Base-by-base conservation (phyloP, 2,113 vertebrate genomes). In the Neotoma lepida region DNA sequence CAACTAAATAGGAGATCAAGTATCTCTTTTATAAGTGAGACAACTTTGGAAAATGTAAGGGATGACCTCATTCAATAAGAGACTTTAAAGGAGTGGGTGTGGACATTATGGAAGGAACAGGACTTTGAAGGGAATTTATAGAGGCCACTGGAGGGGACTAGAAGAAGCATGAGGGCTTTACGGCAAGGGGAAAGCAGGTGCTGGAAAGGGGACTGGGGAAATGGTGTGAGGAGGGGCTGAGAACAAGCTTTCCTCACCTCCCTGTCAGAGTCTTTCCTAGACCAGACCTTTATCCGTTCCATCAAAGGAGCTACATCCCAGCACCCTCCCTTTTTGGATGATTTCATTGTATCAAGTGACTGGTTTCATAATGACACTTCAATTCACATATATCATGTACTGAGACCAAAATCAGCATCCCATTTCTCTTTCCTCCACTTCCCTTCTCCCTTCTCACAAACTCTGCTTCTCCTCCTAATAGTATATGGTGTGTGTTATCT, bases 161-260 rank as follows among this genome's bases (percentile, higher is more conserved):
- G 5, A 6, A 1, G 24, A 9, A n/a, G 6, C 1, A 13, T 2
- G 33, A 51, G 2, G 33, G 18, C 14, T 49, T 6, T 1, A 17
- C 9, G 15, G 10, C 15, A 12, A 17, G 6, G 17, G 56, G 63
- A 46, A 26, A 58, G 26, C 12, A 17, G 3, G 9, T 14, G 7
- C 61, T 61, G 80, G 41, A 51, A 20, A 82, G 24, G 44, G 77
- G 30, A 41, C 46, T 26, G 4, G 41, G 54, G 35, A 61, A 26
- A 20, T 20, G 20, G 77, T 18, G 51, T 13, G 4, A 46, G 44
- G 51, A 46, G 54, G 58, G 8, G 71, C n/a, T 35, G 24, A 44
- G 35, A 71, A 33, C n/a, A 35, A 33, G 41, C 35, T 35, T 14
- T n/a, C n/a, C 20, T 68, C 63, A 4, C 17, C 30, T 35, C 44